Percentiles rank a stretch among this genome's conserved stretches.
phyloP scores from a whole-genome alignment of 1,140 invertebrate genomes.

The Galleria mellonella region DNA sequence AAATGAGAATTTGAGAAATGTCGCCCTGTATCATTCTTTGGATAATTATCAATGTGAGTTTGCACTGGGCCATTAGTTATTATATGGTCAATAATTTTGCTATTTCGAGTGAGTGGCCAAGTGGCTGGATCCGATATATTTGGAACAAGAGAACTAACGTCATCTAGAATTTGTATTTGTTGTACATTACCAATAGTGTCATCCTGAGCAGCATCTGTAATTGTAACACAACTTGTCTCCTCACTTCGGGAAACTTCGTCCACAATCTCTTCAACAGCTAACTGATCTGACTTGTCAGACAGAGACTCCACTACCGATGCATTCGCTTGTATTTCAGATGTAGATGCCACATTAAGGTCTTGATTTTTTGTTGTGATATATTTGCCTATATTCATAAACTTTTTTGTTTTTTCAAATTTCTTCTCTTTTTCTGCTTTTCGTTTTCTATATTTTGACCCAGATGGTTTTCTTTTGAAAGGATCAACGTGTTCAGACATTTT shows the following conservation, averaged over 20 bases:
- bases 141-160: conserved; percentile 15
- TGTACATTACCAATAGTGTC: conserved; percentile 21
- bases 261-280: conserved; percentile 22
- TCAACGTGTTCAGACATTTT: too few relatives aligned
- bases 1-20: background rate
- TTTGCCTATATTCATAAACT: conserved; percentile 7
- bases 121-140: too few relatives aligned
- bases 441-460: conserved; percentile 21
- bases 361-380: conserved; percentile 25
- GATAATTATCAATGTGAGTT: background rate
- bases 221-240: conserved; percentile 11
- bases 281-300: conserved; percentile 18
- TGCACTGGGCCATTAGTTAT: too few relatives aligned
- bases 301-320: conserved; percentile 19
- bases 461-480: too few relatives aligned
- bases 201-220: conserved; percentile 3
- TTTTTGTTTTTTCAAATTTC: conserved; percentile 14
- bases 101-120: too few relatives aligned
- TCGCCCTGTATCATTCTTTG: background rate
- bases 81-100: too few relatives aligned
- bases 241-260: conserved; percentile 9
- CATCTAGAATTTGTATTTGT: conserved; percentile 26
- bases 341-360: conserved; percentile 21
- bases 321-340: conserved; percentile 24
- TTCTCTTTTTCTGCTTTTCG: conserved; percentile 22